These are phyloP conservation scores for Acridotheres tristis DNA, from an alignment of 2,797 vertebrate genomes.

Conservation along the genomic window DNA sequence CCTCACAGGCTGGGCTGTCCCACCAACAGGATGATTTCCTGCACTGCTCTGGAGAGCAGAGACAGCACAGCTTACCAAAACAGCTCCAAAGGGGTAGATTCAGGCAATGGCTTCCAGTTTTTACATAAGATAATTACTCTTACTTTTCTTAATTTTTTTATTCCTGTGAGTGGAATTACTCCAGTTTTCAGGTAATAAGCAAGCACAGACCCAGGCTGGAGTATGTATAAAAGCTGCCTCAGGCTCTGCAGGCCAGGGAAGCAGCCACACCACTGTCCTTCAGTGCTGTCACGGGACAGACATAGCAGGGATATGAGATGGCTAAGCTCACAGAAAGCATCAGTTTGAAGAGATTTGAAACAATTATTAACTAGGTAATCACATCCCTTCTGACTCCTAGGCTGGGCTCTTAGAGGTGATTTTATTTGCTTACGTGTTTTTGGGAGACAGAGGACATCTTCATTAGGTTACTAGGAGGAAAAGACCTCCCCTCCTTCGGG, in stretches of 20 bases:
- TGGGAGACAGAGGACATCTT: not conserved
- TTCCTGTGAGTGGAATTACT: not conserved
- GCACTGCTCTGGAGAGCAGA: not conserved
- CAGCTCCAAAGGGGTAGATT: rapidly evolving
- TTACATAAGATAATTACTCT: not conserved
- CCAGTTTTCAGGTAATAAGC: not conserved
- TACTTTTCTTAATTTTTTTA: not conserved
- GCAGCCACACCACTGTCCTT: not conserved
- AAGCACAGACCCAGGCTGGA: not conserved
- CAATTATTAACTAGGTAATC: not conserved
- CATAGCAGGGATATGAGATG: not conserved
- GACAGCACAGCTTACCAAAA: not conserved
- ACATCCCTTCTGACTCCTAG: not conserved
- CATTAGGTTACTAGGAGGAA: not conserved
- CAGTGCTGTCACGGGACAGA: rapidly evolving
- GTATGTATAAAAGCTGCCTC: not conserved
- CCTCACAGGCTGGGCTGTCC: not conserved
- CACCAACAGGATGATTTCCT: not conserved
- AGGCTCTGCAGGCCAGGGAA: not conserved
- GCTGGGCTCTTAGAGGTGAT: not conserved
- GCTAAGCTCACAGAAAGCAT: not conserved
- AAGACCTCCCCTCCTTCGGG: not conserved
- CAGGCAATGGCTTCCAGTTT: not conserved
- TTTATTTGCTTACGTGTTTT: not conserved
- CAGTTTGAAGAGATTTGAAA: not conserved